Base-by-base conservation (phyloP, 2,888 invertebrate species). In the Stictocephala bisonia region DNA sequence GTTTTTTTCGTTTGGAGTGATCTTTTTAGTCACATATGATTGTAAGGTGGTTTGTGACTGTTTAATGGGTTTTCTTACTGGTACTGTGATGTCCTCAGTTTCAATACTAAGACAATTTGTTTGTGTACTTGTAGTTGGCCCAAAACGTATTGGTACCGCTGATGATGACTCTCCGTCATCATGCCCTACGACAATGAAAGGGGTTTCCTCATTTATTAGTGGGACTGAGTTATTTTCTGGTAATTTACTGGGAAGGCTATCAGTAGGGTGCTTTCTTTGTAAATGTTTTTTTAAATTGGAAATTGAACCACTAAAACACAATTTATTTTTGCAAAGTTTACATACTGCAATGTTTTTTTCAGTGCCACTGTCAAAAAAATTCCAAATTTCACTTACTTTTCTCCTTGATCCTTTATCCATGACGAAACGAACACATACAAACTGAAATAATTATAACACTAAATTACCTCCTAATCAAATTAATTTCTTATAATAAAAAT, bases 261-360 rank as follows among this genome's bases (percentile, higher is more conserved):
- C 67, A 13, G 67, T 67, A n/a, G 67, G 67, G 20, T 67, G 67
- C 24, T 67, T 67, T 18, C 67, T 48, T 44, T 4, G 44, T 9
- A 44, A 11, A 9, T 44, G n/a, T n/a, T n/a, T n/a, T n/a, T n/a
- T n/a, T n/a, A n/a, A n/a, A n/a, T 67, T 67, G 26, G 26, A 40
- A 3, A 15, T 11, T 22, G 67, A 48, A 9, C 67, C 67, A 15
- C 7, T 26, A 44, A 27, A 48, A 15, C 29, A 58, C 2, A 67
- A n/a, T 22, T 2, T 67, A 11, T 7, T 18, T 50, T 67, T 67
- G 11, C 67, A 67, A 9, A 50, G 27, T 15, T 50, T 67, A 24
- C 67, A 67, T 24, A 18, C 22, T 15, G 67, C 67, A 11, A n/a
- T 3, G 7, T 27, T 6, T n/a, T 18, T 44, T 20, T 4, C 44